Conservation (phyloP, 1,140 invertebrate genomes). For the Drosophila ananassae region DNA sequence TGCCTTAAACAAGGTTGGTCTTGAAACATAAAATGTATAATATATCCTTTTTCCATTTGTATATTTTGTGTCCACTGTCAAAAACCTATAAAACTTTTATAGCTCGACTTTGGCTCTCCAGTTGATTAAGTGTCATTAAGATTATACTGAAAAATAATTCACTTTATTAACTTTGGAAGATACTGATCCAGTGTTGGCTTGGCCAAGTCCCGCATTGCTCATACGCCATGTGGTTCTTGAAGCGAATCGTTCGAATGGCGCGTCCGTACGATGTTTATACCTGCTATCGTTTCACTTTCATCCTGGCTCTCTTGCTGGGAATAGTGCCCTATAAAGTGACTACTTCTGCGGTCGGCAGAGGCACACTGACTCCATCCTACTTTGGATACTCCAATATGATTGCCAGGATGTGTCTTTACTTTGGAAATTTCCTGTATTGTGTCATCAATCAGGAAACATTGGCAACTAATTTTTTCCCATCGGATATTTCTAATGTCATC, state of each 20-base stretch:
- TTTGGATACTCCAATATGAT: constrained; percentile 43
- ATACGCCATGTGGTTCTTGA: constrained; percentile 66
- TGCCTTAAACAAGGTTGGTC: constrained; percentile 62
- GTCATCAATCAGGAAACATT: constrained; percentile 15
- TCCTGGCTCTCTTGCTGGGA: constrained; percentile 42
- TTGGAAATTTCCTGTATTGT: constrained; percentile 26
- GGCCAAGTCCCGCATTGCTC: constrained; percentile 6
- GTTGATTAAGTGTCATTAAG: constrained; percentile 15
- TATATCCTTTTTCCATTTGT: neutral
- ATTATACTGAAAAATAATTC: neutral
- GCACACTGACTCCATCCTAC: constrained; percentile 13
- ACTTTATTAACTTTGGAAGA: constrained; percentile 27
- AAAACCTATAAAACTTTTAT: neutral
- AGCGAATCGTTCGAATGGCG: constrained; percentile 25
- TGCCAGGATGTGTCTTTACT: constrained; percentile 33
- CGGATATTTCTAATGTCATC: constrained; percentile 45
- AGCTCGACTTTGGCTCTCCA: constrained; percentile 2
- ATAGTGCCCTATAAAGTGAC: constrained; percentile 57
- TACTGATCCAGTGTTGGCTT: neutral
- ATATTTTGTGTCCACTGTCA: neutral
- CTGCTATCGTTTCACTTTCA: constrained; percentile 50
- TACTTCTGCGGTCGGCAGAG: neutral
- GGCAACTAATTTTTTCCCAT: constrained; percentile 27
- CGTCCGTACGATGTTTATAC: constrained; percentile 49
- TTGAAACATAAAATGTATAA: neutral